Base-by-base conservation (phyloP, 1,140 invertebrate species). In the Hycleus phaleratus region DNA sequence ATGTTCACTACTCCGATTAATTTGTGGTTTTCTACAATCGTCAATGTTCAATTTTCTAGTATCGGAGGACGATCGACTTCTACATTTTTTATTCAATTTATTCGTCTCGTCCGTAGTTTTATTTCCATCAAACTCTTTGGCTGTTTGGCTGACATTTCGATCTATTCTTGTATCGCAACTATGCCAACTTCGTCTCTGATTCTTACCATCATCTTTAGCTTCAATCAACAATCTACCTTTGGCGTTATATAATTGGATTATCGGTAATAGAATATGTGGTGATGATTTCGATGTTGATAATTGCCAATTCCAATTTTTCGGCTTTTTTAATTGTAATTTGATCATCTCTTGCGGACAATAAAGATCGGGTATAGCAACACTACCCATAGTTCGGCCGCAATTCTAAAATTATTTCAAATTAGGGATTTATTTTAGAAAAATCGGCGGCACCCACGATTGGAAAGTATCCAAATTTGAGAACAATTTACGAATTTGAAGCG, bases 231-330 rank as follows among this genome's bases (percentile, higher is more conserved):
- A 66, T 45, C 72, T 62, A 3, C 77, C 76, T 38, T 73, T 72
- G 48, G 76, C 71, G 58, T 79, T 73, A 56, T 73, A 78, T 0
- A 79, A 64, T 45, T 78, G 64, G 7, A 79, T 79, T 0, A 73
- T 70, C 1, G 78, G 78, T 50, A 79, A 61, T 9, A 70, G 64
- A 24, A 79, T 77, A 55, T 78, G 74, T 12, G 74, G 74, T 40
- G 77, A 78, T 24, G 77, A 78, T 49, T 77, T 75, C 4, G 77
- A 79, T 3, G 78, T 79, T 12, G 72, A 75, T 54, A 79, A 57
- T 66, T 78, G 75, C 78, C 77, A 79, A 57, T 77, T 76, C 78
- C 78, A 79, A 57, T 69, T 68, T 52, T 73, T 70, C 0, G 78
- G 78, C 55, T 79, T 79, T 45, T 70, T 72, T 38, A 79, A 60